These are phyloP conservation scores for Eupristina koningsbergeri DNA, from an alignment of 1,140 invertebrate species.

Conservation along the genomic window DNA sequence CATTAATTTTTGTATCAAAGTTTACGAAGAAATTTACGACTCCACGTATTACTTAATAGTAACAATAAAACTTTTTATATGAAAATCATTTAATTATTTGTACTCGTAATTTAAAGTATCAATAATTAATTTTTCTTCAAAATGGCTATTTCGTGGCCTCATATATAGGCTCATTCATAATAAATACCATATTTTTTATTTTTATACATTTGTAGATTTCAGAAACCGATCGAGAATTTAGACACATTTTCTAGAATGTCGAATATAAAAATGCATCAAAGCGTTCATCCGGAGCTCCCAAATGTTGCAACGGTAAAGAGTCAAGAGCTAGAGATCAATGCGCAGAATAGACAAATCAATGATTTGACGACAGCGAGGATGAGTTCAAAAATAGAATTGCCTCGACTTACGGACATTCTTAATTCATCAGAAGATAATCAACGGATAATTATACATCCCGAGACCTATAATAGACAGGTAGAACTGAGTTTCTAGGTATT, in stretches of 20 bases:
- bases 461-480: not conserved
- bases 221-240: not conserved
- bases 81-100: too few species aligned
- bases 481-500: not conserved
- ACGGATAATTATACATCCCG: not conserved
- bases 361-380: not conserved
- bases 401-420: constrained; percentile 37
- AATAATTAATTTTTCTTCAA: too few species aligned
- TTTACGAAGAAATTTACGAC: too few species aligned
- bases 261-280: constrained; percentile 4
- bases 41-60: too few species aligned
- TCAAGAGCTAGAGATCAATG: not conserved
- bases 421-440: constrained; percentile 13
- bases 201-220: not conserved
- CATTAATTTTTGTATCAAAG: too few species aligned
- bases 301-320: not conserved
- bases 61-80: too few species aligned
- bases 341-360: constrained; percentile 4
- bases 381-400: constrained; percentile 28
- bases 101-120: too few species aligned
- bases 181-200: too few species aligned
- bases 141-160: too few species aligned
- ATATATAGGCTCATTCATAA: too few species aligned
- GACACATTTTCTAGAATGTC: constrained; percentile 2
- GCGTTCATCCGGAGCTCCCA: not conserved